Evolutionary conservation across 1,140 invertebrate species (phyloP).

Genomic region (Helicorthomorpha holstii): DNA sequence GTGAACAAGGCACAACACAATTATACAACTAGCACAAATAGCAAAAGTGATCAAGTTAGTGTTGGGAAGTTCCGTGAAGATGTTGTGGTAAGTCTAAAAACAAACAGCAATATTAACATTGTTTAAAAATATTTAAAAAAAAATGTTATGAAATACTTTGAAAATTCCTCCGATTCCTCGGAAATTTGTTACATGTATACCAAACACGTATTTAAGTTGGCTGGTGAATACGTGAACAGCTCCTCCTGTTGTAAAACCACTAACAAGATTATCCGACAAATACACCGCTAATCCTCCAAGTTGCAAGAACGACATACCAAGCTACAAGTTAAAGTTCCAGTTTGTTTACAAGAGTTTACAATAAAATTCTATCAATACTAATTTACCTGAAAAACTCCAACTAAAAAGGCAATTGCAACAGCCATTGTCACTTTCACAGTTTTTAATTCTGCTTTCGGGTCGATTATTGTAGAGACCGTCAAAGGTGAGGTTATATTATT

Average conservation of each 20-base stretch:
- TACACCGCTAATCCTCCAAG: slow-evolving; percentile 66
- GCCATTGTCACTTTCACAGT: neutral
- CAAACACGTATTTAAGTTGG: slow-evolving; percentile 73
- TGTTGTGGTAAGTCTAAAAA: slow-evolving; percentile 44
- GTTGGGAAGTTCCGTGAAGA: slow-evolving; percentile 38
- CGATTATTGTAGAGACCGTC: neutral
- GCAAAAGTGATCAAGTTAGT: slow-evolving; percentile 39
- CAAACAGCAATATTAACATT: neutral
- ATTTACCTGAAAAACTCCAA: neutral
- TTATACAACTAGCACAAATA: slow-evolving; percentile 2
- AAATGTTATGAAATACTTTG: slow-evolving; percentile 24
- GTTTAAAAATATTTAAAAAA: neutral
- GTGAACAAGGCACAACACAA: slow-evolving; percentile 4
- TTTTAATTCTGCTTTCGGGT: neutral
- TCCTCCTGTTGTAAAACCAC: slow-evolving; percentile 78
- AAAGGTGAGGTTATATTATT: neutral
- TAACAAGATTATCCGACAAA: slow-evolving; percentile 74
- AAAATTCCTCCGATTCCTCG: slow-evolving; percentile 56
- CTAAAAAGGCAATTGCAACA: neutral
- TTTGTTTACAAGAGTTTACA: too few species aligned
- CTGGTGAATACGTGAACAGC: slow-evolving; percentile 74
- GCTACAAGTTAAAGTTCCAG: slow-evolving; percentile 44
- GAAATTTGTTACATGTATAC: slow-evolving; percentile 41
- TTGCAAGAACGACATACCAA: slow-evolving; percentile 58
- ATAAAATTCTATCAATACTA: neutral